phyloP scores from a whole-genome alignment of 2,113 vertebrate species.

The Poicephalus gulielmi region DNA sequence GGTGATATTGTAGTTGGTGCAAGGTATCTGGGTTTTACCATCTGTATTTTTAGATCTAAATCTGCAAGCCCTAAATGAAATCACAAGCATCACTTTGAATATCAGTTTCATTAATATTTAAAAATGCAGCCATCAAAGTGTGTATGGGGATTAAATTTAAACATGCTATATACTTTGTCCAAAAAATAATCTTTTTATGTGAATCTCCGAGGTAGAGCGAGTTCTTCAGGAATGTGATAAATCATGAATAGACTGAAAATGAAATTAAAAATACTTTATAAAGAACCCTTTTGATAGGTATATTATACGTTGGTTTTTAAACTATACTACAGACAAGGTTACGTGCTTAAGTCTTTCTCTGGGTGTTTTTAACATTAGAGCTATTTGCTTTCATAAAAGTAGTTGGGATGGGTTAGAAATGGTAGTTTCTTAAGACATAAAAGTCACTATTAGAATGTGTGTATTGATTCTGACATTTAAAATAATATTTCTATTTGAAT shows the following conservation, averaged over 20 bases:
- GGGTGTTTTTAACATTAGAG: background rate
- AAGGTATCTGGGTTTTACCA: slow-evolving; percentile 80
- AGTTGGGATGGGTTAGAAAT: background rate
- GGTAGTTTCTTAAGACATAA: background rate
- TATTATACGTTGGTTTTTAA: background rate
- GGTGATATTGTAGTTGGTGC: slow-evolving; percentile 92
- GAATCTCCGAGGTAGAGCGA: accelerated
- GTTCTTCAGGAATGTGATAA: background rate
- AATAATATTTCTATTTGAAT: background rate
- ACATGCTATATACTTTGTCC: background rate
- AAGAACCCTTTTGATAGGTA: background rate
- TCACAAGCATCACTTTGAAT: background rate
- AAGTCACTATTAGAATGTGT: background rate
- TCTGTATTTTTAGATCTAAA: background rate
- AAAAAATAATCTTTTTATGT: background rate
- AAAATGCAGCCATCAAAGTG: background rate
- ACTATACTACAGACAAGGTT: background rate
- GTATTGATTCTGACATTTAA: background rate
- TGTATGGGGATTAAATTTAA: background rate
- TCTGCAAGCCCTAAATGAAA: background rate
- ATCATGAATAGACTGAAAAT: background rate
- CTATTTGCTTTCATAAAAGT: background rate
- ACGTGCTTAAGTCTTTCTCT: background rate
- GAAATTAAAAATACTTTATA: background rate
- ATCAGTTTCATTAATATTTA: background rate